These are phyloP conservation scores for Prunella himalayana DNA, from an alignment of 2,113 vertebrate genomes.

Conservation along the genomic window DNA sequence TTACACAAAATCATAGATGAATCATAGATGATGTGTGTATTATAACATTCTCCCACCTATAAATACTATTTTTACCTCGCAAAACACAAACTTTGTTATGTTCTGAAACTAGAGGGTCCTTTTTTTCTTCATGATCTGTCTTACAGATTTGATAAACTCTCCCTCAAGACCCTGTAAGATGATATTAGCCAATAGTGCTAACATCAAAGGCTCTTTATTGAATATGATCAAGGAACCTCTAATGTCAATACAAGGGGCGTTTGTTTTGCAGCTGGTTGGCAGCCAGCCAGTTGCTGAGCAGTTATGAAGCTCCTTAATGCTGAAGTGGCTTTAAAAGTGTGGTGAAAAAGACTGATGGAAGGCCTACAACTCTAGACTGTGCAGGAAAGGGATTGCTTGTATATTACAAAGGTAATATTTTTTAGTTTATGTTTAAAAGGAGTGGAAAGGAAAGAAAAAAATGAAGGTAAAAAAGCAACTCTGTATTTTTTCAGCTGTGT, in stretches of 20 bases:
- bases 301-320: neutral
- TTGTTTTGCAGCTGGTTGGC: conserved; percentile 47
- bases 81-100: neutral
- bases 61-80: neutral
- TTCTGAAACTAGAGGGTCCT: neutral
- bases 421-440: neutral
- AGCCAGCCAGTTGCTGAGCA: neutral
- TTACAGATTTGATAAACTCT: neutral
- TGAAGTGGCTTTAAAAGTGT: conserved; percentile 19
- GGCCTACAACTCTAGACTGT: neutral
- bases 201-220: conserved; percentile 52
- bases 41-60: neutral
- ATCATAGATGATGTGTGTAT: neutral
- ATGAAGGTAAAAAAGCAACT: neutral
- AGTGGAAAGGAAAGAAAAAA: neutral
- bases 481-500: conserved; percentile 13
- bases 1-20: neutral
- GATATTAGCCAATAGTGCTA: neutral
- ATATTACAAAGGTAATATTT: neutral
- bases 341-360: conserved; percentile 27
- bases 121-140: neutral
- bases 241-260: neutral
- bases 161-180: neutral
- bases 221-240: conserved; percentile 37
- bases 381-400: neutral